Base-by-base conservation (phyloP, 2,113 vertebrate species). In the Podarcis cretensis region DNA sequence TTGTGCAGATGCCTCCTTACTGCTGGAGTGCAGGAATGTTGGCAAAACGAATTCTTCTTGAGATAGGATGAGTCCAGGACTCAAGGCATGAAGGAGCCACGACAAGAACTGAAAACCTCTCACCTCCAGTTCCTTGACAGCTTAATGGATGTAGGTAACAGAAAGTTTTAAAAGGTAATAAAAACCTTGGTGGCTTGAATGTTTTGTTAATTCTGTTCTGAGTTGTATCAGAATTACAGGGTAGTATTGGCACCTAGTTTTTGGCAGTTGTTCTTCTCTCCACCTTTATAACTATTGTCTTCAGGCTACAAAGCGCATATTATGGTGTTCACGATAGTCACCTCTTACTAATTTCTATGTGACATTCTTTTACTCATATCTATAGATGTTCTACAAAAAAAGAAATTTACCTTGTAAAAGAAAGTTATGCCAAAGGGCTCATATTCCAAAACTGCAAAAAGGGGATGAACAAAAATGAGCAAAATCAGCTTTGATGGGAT, bases 401-500 rank as follows among this genome's bases (percentile, higher is more conserved):
- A 35, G 59, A 76, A 88, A 76, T 82, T 48, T 82, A 66, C 37
- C 6, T 20, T 75, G 6, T 20, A 57, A 87, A 82, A 83, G 27
- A 32, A 66, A 65, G 54, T 37, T 9, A 1, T 76, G 71, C 13
- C 57, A 75, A 65, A 66, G 74, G 27, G 35, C 27, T 74, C 27
- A 16, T 27, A 66, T 4, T 83, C 30, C 27, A 32, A 66, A 75
- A 48, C 14, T 75, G 14, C n/a, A 81, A 77, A 66, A 37, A 81
- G 16, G n/a, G 13, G 2, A 57, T 21, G 14, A 27, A 9, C 66
- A 35, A 83, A 75, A 48, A 30, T 37, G 2, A 66, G 2, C 23
- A 43, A 65, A 82, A 65, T 35, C 3, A 59, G 48, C 30, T 76
- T 86, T 91, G 91, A 75, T 84, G 75, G 16, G 37, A 35, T 85